phyloP scores from a whole-genome alignment of 1,140 invertebrate species.

The Orchestia grillus region DNA sequence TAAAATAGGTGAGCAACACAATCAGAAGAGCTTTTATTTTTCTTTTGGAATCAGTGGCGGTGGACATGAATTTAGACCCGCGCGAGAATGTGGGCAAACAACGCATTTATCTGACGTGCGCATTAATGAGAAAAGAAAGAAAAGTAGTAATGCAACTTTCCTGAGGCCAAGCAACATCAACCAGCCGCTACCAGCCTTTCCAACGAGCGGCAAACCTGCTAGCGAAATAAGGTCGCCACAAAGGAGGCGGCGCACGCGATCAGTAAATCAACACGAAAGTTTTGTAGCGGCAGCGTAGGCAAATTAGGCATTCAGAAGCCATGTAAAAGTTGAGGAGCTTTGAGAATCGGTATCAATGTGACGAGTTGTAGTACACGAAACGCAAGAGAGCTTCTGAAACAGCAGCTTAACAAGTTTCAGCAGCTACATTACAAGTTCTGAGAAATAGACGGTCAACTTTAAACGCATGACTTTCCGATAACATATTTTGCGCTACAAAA shows the following conservation, averaged over 20 bases:
- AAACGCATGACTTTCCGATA: not conserved
- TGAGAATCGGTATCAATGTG: not conserved
- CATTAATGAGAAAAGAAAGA: not conserved
- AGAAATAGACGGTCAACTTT: not conserved
- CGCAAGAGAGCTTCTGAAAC: not conserved
- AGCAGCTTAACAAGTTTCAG: not conserved
- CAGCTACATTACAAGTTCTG: not conserved
- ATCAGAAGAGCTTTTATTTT: too few relatives aligned
- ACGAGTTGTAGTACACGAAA: too few relatives aligned
- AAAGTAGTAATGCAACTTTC: not conserved
- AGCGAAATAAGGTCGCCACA: not conserved
- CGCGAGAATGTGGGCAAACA: not conserved
- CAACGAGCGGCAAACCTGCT: not conserved
- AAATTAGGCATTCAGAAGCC: not conserved
- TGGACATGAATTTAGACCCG: not conserved
- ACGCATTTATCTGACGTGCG: not conserved
- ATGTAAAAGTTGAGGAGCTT: not conserved
- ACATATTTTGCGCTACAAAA: not conserved
- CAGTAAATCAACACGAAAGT: not conserved
- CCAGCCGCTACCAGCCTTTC: not conserved
- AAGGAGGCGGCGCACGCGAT: not conserved
- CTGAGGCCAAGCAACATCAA: not conserved
- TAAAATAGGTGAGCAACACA: not conserved
- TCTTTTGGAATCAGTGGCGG: not conserved
- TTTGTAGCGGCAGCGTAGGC: not conserved